These are phyloP conservation scores for Alviniconcha marisindica DNA, from an alignment of 1,140 invertebrate species.

Conservation along the genomic window DNA sequence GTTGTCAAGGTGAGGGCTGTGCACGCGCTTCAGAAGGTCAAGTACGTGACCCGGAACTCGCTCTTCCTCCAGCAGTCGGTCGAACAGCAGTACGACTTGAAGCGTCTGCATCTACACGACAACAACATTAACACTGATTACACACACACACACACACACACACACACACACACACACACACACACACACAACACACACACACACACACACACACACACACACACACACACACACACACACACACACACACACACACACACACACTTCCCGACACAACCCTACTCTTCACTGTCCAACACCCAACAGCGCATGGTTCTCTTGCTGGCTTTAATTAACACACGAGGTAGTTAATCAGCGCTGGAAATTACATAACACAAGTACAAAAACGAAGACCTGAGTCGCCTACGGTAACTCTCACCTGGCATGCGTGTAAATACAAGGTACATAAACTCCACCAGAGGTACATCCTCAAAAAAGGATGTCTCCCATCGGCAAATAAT, in stretches of 20 bases:
- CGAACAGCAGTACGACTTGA: conserved; percentile 25
- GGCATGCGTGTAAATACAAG: too few relatives aligned
- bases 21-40: conserved; percentile 9
- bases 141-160: not conserved
- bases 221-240: not conserved
- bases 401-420: too few relatives aligned
- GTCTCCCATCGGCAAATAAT: too few relatives aligned
- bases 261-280: not conserved
- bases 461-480: too few relatives aligned
- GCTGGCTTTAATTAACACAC: too few relatives aligned
- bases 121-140: not conserved
- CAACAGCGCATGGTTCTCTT: too few relatives aligned
- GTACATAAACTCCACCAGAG: too few relatives aligned
- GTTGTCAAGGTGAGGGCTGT: conserved; percentile 7
- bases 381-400: too few relatives aligned
- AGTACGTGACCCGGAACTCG: conserved; percentile 18
- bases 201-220: not conserved
- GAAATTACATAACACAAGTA: too few relatives aligned
- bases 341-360: too few relatives aligned
- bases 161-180: conserved; percentile 22
- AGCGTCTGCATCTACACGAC: not conserved
- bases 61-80: conserved; percentile 22
- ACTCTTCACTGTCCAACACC: too few relatives aligned
- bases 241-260: not conserved
- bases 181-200: conserved; percentile 4